Evolutionary conservation across 2,797 vertebrate genomes (phyloP), one percentile per base, ranked within the genome.

Genomic region (Gymnoscopelus braueri): DNA sequence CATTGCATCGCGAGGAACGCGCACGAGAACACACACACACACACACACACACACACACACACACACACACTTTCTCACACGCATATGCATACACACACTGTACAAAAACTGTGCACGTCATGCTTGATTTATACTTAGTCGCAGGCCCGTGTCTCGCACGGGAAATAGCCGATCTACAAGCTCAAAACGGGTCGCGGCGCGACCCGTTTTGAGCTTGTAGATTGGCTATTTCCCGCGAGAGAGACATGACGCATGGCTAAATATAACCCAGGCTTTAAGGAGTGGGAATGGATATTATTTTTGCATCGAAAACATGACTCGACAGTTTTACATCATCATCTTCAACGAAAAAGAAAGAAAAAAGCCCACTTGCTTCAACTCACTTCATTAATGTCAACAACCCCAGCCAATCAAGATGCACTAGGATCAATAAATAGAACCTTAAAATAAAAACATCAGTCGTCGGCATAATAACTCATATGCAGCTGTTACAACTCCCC

Each of bases 231-330:
- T 26, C 50, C 35, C 24, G 35, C 2, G 19, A 19, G 19, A 19
- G 35, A 39, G 35, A 39, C 35, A 39, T 39, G 7, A 10, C 39
- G 8, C 9, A 10, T 1, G 39, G 9, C 39, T 44, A 44, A 44
- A 44, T 44, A 44, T 44, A 44, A 44, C 39, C 39, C 39, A 44
- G 2, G 39, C 39, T 44, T 72, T 71, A 78, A 62, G 69, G 75
- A 70, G 67, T 74, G 71, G 52, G 72, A 63, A 79, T 86, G 88
- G 88, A 94, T 86, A 86, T 80, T 85, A 81, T 86, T 91, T 86
- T 86, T 93, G 77, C 93, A 90, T 94, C 90, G 93, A 94, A 96
- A 89, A 91, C 89, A 89, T 92, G 77, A 90, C 91, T 84, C 75
- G 77, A 80, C 58, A 44, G 35, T 60, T 44, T 44, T 44, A 44